Evolutionary conservation across 2,888 invertebrate species (phyloP).

Genomic region (Pheosia tremula): DNA sequence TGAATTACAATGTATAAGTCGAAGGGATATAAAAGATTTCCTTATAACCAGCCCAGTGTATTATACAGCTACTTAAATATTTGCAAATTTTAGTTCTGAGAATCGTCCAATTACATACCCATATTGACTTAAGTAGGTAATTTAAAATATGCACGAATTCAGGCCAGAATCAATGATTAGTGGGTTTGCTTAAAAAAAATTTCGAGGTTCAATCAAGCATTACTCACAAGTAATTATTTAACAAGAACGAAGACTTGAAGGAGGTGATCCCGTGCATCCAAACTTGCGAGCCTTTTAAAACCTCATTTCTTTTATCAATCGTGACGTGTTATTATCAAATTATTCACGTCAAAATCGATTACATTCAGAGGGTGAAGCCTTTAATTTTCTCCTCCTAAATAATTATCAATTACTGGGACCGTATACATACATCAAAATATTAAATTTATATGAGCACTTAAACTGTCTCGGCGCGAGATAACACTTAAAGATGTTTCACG

Average conservation of each 20-base stretch:
- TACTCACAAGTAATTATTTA: neutral
- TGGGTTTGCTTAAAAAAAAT: no score
- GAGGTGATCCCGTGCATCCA: neutral
- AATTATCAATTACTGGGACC: neutral
- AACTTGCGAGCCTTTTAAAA: no score
- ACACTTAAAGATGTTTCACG: neutral
- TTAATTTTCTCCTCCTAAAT: neutral
- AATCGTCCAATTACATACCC: no score
- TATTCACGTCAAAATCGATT: neutral
- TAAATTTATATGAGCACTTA: neutral
- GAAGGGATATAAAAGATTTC: no score
- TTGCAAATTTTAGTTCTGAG: no score
- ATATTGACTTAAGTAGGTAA: no score
- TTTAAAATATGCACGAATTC: no score
- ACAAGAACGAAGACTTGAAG: neutral
- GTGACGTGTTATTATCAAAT: neutral
- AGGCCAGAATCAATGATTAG: no score
- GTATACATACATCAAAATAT: conserved; percentile 1
- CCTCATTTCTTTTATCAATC: neutral
- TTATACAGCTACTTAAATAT: no score
- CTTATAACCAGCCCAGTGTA: no score
- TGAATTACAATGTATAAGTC: no score
- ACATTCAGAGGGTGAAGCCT: neutral
- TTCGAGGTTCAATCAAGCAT: no score
- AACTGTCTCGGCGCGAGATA: neutral